A percentile compares a stretch with the other conserved stretches of the same genome.
phyloP scores from a whole-genome alignment of 2,888 invertebrate genomes.

The Hemaris fuciformis region DNA sequence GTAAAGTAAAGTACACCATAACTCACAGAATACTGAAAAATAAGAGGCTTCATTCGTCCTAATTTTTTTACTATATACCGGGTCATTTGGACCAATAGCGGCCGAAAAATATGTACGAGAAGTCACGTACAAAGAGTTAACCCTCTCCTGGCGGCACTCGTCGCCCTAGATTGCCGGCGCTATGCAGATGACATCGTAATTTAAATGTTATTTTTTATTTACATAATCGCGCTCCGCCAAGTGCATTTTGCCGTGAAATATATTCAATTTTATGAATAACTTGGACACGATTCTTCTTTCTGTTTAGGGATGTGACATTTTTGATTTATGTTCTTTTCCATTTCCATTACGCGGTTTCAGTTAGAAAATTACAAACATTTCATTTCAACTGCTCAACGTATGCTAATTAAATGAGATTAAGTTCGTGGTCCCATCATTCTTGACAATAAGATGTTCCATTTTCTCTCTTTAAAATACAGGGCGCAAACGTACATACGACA shows the following conservation, averaged over 20 bases:
- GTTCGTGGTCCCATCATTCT: too few species aligned
- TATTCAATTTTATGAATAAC: not conserved
- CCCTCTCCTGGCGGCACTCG: slow-evolving; percentile 36
- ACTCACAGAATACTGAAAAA: too few species aligned
- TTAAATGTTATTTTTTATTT: slow-evolving; percentile 15
- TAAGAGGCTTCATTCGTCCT: too few species aligned
- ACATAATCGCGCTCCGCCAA: not conserved
- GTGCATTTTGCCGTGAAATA: slow-evolving; percentile 4
- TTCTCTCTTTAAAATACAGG: too few species aligned
- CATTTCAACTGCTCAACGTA: not conserved
- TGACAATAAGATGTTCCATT: too few species aligned
- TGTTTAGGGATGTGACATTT: not conserved
- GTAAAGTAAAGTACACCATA: too few species aligned
- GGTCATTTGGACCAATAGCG: not conserved
- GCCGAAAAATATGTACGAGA: not conserved
- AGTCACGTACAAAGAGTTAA: slow-evolving; percentile 31
- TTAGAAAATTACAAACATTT: not conserved
- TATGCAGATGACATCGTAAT: slow-evolving; percentile 14
- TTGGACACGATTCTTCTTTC: not conserved
- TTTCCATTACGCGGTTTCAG: not conserved
- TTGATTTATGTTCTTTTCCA: not conserved
- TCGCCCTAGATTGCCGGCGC: not conserved
- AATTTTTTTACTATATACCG: not conserved
- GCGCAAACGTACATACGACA: too few species aligned
- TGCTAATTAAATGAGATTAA: too few species aligned